Conservation (phyloP, 1,140 invertebrate species). For the Caenorhabditis inopinata region DNA sequence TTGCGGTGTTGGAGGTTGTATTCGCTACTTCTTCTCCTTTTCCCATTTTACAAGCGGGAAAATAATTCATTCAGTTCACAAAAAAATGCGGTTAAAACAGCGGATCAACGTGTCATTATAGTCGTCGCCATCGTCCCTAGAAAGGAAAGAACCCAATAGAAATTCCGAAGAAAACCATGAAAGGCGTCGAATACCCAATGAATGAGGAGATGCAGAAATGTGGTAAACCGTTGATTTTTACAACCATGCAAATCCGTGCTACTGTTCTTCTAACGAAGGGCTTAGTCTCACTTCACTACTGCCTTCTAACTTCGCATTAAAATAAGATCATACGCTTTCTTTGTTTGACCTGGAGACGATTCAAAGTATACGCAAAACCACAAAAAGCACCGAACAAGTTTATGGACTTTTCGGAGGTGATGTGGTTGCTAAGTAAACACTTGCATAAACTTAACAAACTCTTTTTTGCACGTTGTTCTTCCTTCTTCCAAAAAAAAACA, state of each 20-base stretch:
- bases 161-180: background rate
- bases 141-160: background rate
- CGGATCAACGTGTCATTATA: slow-evolving; percentile 17
- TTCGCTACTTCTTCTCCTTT: too few relatives aligned
- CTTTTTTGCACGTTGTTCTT: slow-evolving; percentile 12
- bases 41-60: too few relatives aligned
- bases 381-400: background rate
- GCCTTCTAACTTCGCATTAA: background rate
- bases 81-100: slow-evolving; percentile 21
- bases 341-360: too few relatives aligned
- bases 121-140: background rate
- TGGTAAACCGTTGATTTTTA: slow-evolving; percentile 14
- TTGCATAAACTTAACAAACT: slow-evolving; percentile 14
- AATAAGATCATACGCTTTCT: too few relatives aligned
- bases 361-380: too few relatives aligned
- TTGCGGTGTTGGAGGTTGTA: background rate
- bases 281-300: slow-evolving; percentile 3
- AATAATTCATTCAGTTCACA: background rate
- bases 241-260: too few relatives aligned
- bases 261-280: background rate
- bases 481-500: background rate
- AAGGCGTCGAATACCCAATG: background rate
- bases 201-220: background rate
- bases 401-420: slow-evolving; percentile 13
- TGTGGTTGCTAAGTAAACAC: background rate